phyloP scores from a whole-genome alignment of 2,113 vertebrate species.

The Dermatemys mawii region DNA sequence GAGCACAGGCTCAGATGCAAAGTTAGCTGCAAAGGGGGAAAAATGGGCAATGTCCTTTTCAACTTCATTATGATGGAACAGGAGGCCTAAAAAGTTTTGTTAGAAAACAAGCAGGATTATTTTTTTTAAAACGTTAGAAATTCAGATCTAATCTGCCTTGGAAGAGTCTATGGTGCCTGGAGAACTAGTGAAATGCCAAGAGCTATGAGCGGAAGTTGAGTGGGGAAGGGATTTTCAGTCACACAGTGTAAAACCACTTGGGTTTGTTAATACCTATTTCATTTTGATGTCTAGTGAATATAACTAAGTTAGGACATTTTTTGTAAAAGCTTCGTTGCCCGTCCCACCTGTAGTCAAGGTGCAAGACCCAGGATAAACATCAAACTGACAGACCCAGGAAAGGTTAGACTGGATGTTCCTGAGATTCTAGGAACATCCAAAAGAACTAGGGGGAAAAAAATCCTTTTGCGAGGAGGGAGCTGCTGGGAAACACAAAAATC shows the following conservation, averaged over 20 bases:
- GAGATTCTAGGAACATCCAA: accelerated
- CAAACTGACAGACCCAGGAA: not conserved
- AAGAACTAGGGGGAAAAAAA: not conserved
- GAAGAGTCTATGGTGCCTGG: not conserved
- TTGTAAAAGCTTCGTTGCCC: not conserved
- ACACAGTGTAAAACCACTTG: not conserved
- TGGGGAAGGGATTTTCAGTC: not conserved
- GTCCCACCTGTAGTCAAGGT: not conserved
- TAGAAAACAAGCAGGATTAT: too few species aligned
- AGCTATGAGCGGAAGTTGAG: not conserved
- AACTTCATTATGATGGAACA: not conserved
- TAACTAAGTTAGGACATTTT: not conserved
- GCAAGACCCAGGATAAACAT: not conserved
- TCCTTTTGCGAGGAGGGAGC: not conserved
- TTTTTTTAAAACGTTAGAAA: not conserved
- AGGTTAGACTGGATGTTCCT: not conserved
- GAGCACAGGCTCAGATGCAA: accelerated
- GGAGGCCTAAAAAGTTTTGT: not conserved
- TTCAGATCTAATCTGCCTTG: not conserved
- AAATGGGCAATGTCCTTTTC: not conserved
- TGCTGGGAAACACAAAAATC: not conserved
- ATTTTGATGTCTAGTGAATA: not conserved
- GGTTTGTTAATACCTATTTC: not conserved
- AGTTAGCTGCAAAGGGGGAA: not conserved
- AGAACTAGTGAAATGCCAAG: not conserved